These are phyloP conservation scores for Colistium nudipinnis DNA, from an alignment of 2,113 vertebrate species.

Conservation along the genomic window DNA sequence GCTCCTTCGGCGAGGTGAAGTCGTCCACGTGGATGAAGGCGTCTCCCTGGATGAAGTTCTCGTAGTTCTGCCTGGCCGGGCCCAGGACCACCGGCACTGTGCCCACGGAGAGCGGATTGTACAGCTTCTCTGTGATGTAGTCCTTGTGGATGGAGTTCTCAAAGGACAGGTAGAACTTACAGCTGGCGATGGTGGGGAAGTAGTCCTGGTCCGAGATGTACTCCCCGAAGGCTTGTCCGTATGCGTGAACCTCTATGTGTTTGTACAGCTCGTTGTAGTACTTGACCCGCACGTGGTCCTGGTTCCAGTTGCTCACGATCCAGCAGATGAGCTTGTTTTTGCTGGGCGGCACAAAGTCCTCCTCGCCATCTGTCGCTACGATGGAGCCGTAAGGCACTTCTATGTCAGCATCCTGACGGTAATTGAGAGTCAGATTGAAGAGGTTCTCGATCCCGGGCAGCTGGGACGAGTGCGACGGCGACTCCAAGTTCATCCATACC, in stretches of 20 bases:
- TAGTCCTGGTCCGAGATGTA: constrained; percentile 92
- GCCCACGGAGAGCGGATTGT: constrained; percentile 92
- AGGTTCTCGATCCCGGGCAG: constrained; percentile 92
- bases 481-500: constrained; percentile 99
- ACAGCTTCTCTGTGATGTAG: constrained; percentile 98
- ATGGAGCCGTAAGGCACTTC: constrained; percentile 98
- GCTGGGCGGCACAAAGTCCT: constrained; percentile 91
- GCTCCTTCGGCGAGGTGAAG: constrained; percentile 91
- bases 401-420: constrained; percentile 94
- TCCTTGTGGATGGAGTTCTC: constrained; percentile 99
- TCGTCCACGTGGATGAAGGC: constrained; percentile 97
- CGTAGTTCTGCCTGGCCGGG: constrained; percentile 92
- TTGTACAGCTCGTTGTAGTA: constrained; percentile 97
- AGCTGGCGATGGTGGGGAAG: constrained; percentile 93
- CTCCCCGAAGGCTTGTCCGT: constrained; percentile 93
- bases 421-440: constrained; percentile 96
- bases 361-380: constrained; percentile 86
- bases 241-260: constrained; percentile 93
- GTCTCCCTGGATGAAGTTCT: constrained; percentile 94
- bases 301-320: constrained; percentile 99
- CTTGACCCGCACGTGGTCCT: constrained; percentile 92
- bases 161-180: constrained; percentile 97
- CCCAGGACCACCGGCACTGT: constrained; percentile 94
- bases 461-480: constrained; percentile 92
- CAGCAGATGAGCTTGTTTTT: constrained; percentile 96